Conservation (phyloP, 53 echinoderm and acorn worm genomes). For the Pentamera pediparva region DNA sequence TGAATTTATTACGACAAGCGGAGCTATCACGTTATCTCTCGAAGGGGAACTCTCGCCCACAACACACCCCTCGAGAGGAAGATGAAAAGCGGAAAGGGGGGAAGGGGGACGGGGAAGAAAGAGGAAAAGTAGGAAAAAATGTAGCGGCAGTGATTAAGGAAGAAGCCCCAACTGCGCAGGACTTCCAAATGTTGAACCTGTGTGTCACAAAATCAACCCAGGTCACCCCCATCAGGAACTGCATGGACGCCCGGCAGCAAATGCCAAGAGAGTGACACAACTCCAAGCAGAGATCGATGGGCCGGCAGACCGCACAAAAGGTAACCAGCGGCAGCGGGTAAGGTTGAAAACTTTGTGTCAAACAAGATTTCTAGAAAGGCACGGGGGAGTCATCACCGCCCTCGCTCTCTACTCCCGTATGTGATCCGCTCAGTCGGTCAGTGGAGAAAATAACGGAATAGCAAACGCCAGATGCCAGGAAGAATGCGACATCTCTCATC, state of each 20-base stretch:
- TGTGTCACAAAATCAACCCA: constrained; percentile 13
- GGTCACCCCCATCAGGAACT: constrained; percentile 23
- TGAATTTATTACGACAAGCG: no score
- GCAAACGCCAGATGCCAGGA: no score
- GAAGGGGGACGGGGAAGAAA: no score
- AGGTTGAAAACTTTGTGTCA: constrained; percentile 15
- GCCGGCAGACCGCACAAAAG: neutral
- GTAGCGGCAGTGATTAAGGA: constrained; percentile 10
- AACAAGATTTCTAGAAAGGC: constrained; percentile 23
- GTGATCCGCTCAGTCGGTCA: no score
- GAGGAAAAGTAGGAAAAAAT: no score
- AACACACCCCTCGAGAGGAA: no score
- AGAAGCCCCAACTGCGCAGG: constrained; percentile 1
- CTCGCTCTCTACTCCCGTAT: no score
- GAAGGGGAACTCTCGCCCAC: no score
- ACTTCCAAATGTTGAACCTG: constrained; percentile 18
- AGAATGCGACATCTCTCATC: no score
- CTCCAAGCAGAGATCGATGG: constrained; percentile 6
- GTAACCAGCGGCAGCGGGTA: neutral
- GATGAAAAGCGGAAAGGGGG: no score
- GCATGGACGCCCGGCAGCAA: constrained; percentile 23
- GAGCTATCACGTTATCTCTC: no score
- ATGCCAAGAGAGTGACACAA: constrained; percentile 26
- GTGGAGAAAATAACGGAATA: no score
- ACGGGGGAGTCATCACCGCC: neutral